Conservation (phyloP, 2,888 invertebrate species). For the Conchocele bisecta region DNA sequence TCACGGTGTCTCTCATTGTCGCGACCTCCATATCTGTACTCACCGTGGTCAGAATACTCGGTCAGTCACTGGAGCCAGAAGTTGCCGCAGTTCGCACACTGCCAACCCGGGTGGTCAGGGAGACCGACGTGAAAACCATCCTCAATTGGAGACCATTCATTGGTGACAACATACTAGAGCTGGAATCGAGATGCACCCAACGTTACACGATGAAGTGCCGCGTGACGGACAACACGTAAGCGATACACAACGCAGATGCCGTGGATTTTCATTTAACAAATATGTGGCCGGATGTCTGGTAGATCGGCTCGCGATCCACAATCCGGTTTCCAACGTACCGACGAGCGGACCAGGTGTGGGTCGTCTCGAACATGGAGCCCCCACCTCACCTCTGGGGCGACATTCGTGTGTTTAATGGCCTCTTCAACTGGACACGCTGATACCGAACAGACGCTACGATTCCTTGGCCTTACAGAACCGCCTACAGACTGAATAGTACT, state of each 20-base stretch:
- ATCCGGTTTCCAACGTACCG: conserved; percentile 57
- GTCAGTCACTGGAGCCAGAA: too few relatives aligned
- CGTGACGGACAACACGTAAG: conserved; percentile 55
- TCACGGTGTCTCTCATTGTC: too few relatives aligned
- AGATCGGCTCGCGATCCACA: conserved; percentile 38
- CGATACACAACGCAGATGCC: conserved; percentile 62
- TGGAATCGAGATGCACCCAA: too few relatives aligned
- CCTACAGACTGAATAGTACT: conserved; percentile 28
- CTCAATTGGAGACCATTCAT: too few relatives aligned
- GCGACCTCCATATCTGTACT: too few relatives aligned
- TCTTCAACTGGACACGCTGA: conserved; percentile 73
- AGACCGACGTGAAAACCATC: too few relatives aligned
- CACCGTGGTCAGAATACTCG: too few relatives aligned
- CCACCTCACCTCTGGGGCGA: conserved; percentile 63
- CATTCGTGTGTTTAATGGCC: conserved; percentile 46
- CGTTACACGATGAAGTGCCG: conserved; percentile 36
- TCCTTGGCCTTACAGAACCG: conserved; percentile 60
- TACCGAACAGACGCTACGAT: conserved; percentile 69
- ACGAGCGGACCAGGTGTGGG: conserved; percentile 68
- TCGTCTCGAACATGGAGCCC: conserved; percentile 68
- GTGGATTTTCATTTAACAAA: conserved; percentile 67
- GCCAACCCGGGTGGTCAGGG: too few relatives aligned
- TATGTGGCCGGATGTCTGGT: conserved; percentile 51
- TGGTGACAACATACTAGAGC: too few relatives aligned
- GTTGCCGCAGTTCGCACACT: too few relatives aligned